These are phyloP conservation scores for Chymomyza caudatula DNA, from an alignment of 2,888 invertebrate species.

Conservation along the genomic window DNA sequence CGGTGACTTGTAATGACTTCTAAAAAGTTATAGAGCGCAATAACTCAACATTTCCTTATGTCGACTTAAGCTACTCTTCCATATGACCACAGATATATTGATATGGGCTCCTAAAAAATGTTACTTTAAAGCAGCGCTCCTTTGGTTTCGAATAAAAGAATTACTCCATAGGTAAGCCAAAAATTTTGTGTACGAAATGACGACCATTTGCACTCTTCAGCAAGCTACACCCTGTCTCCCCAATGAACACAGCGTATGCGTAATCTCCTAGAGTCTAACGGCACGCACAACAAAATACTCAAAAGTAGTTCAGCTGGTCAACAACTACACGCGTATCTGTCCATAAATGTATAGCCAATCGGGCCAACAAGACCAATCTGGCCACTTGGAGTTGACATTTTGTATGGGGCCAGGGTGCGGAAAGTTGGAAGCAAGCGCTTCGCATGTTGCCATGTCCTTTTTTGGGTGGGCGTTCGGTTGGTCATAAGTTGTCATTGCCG, in stretches of 20 bases:
- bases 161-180: no score
- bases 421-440: background rate
- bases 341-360: background rate
- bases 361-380: background rate
- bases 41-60: no score
- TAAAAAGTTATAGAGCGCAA: no score
- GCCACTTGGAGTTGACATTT: slow-evolving; percentile 42
- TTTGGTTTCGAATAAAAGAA: no score
- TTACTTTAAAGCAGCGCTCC: no score
- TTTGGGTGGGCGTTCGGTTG: slow-evolving; percentile 32
- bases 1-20: no score
- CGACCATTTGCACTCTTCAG: background rate
- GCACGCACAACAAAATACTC: slow-evolving; percentile 5
- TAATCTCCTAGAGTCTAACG: background rate
- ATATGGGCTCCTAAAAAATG: no score
- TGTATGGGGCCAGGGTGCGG: slow-evolving; percentile 34
- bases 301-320: slow-evolving; percentile 68
- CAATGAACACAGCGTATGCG: background rate
- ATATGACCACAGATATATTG: no score
- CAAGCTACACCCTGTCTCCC: no score
- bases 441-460: slow-evolving; percentile 54
- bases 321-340: slow-evolving; percentile 27
- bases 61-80: no score
- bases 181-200: no score
- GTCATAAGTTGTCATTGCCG: background rate